These are phyloP conservation scores for Parnassius glacialis DNA, from an alignment of 2,888 invertebrate genomes.

Conservation along the genomic window DNA sequence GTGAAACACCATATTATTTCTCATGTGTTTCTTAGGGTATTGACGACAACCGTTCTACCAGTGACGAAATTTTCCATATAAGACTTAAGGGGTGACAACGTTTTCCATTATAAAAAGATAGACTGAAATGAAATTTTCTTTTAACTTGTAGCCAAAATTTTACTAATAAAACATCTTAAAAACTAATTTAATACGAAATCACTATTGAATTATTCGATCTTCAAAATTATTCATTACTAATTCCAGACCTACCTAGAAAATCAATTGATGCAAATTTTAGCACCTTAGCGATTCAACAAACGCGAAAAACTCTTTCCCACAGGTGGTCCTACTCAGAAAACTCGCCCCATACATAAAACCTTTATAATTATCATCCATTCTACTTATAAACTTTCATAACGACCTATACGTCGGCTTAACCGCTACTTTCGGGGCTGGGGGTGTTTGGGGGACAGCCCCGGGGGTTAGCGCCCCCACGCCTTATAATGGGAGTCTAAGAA, in stretches of 20 bases:
- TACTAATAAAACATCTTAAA: no score
- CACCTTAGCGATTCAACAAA: not conserved
- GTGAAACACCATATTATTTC: no score
- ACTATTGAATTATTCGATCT: not conserved
- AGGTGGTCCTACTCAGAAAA: conserved; percentile 67
- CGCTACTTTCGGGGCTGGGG: conserved; percentile 69
- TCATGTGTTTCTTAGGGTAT: no score
- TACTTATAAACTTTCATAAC: conserved; percentile 81
- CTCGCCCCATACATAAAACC: conserved; percentile 72
- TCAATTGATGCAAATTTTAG: not conserved
- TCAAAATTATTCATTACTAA: not conserved
- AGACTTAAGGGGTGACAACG: no score
- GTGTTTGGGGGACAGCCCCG: conserved; percentile 38
- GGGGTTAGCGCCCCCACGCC: conserved; percentile 49
- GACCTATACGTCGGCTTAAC: conserved; percentile 80
- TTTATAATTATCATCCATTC: conserved; percentile 80
- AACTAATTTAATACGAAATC: no score
- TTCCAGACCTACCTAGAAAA: not conserved
- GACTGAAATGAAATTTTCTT: no score
- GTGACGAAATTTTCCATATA: no score
- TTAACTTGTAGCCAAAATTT: no score
- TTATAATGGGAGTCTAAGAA: conserved; percentile 79
- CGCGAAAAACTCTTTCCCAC: conserved; percentile 51
- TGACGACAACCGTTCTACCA: no score
- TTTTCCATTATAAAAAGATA: no score